Percentiles rank a stretch among this genome's conserved stretches.
Conservation (phyloP, 1,140 invertebrate species). For the Drosophila bocki region DNA sequence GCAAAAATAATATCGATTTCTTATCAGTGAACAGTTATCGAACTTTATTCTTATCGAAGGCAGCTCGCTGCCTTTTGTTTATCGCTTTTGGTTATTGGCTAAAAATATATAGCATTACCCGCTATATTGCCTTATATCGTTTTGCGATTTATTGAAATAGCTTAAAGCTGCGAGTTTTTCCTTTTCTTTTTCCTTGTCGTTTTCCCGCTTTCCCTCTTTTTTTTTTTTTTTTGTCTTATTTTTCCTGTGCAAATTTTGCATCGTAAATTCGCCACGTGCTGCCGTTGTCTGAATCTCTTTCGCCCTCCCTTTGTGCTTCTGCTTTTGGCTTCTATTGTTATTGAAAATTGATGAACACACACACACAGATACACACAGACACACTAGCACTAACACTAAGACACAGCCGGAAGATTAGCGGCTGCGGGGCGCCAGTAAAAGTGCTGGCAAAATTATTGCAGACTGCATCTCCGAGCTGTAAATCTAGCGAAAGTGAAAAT, state of each 20-base stretch:
- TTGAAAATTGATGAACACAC: conserved; percentile 68
- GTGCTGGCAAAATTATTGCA: conserved; percentile 62
- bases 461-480: conserved; percentile 48
- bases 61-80: conserved; percentile 16
- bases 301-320: conserved; percentile 1
- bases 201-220: neutral
- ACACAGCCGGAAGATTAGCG: conserved; percentile 8
- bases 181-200: neutral
- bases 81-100: conserved; percentile 31
- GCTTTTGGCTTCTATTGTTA: conserved; percentile 64
- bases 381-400: neutral
- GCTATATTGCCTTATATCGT: conserved; percentile 18
- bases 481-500: conserved; percentile 68
- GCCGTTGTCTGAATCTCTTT: conserved; percentile 44
- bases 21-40: conserved; percentile 12
- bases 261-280: conserved; percentile 61
- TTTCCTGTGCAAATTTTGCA: conserved; percentile 53
- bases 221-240: neutral
- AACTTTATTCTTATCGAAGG: neutral
- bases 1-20: neutral
- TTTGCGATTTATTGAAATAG: conserved; percentile 68
- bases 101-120: conserved; percentile 27
- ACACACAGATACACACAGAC: neutral
- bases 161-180: conserved; percentile 47
- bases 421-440: conserved; percentile 35